Base-by-base conservation (phyloP, 2,797 vertebrate genomes). In the Chromis chromis region DNA sequence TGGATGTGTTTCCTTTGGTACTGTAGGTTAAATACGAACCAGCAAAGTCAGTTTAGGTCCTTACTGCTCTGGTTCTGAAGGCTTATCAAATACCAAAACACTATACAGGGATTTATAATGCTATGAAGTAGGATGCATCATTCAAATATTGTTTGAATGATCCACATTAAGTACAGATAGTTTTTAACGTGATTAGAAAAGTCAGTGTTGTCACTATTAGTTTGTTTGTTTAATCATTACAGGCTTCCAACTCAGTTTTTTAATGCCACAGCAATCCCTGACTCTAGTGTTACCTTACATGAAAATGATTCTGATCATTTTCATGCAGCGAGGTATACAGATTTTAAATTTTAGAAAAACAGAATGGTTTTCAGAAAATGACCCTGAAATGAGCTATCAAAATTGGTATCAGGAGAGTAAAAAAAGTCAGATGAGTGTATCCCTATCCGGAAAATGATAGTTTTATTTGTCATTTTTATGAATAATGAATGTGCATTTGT, bases 131-230 rank as follows among this genome's bases (percentile, higher is more conserved):
- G 24, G 16, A 27, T 17, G 3, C 13, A 19, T 13, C 25, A 17
- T 54, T 25, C 52, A 13, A 19, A n/a, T 70, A 63, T 46, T 36
- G 25, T 69, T 50, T 39, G 55, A 52, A 50, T 31, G 44, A 76
- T 65, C 25, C 21, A 55, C 2, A 52, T 59, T 63, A 58, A 56
- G 40, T 59, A 9, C 17, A 36, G 52, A 19, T 44, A 25, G 17
- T 67, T 54, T 42, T 24, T 53, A 46, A 4, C 50, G 44, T 63
- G 52, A 81, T 80, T 62, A 53, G 9, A 24, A 54, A 55, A 65
- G n/a, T 17, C 9, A 31, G 13, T 33, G 8, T 50, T 63, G 24
- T 59, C 16, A 46, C 14, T 31, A 62, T 57, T 27, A 46, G 44
- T 58, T 11, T 12, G 12, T 65, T 59, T 17, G 39, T 78, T 65